Evolutionary conservation across 1,140 invertebrate species (phyloP).

Genomic region (Hyles euphorbiae): DNA sequence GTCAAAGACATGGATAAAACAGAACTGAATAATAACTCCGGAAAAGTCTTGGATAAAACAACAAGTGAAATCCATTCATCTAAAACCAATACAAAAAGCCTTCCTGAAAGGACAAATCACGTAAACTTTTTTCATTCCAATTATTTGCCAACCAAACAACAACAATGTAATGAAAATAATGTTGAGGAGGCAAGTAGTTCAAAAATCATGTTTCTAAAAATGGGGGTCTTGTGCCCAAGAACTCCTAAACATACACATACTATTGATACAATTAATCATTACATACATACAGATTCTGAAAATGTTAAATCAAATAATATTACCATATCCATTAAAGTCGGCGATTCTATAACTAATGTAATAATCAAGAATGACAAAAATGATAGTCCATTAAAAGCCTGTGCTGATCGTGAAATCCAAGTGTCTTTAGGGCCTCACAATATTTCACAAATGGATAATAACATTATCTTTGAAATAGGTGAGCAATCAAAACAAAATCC

Average conservation of each 20-base stretch:
- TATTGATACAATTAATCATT: constrained; percentile 16
- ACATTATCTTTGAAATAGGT: constrained; percentile 9
- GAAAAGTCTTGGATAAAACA: too few relatives aligned
- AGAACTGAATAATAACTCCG: too few relatives aligned
- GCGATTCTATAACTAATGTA: constrained; percentile 54
- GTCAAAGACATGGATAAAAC: too few relatives aligned
- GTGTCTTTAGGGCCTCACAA: constrained; percentile 29
- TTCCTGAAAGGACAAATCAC: too few relatives aligned
- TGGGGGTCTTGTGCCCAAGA: constrained; percentile 26
- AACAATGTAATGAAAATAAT: too few relatives aligned
- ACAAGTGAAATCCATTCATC: too few relatives aligned
- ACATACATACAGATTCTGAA: constrained; percentile 14
- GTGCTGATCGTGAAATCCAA: constrained; percentile 50
- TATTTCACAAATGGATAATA: constrained; percentile 10
- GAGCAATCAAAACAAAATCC: constrained; percentile 4
- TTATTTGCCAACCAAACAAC: too few relatives aligned
- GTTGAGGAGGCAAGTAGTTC: too few relatives aligned
- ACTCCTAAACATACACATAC: not conserved
- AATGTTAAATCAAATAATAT: constrained; percentile 41
- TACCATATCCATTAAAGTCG: constrained; percentile 61
- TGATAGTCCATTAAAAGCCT: constrained; percentile 49
- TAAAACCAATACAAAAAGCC: too few relatives aligned
- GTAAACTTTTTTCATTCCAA: too few relatives aligned
- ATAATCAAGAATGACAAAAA: constrained; percentile 54
- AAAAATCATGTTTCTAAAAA: constrained; percentile 35